Conservation (phyloP, 2,113 vertebrate genomes). For the Odontesthes bonariensis region DNA sequence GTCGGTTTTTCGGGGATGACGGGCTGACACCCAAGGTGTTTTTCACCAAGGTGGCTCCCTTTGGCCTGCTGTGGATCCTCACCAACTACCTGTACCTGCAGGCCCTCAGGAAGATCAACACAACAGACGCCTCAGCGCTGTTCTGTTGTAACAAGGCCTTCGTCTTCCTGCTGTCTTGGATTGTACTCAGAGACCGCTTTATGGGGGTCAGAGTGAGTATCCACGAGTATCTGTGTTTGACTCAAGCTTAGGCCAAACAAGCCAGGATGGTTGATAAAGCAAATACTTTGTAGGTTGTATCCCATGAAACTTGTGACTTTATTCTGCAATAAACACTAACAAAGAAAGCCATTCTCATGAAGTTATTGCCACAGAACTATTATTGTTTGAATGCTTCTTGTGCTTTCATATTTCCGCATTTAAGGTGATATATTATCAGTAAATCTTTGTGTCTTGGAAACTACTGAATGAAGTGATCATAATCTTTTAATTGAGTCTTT, state of each 20-base stretch:
- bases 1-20: conserved; percentile 94
- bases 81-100: conserved; percentile 99
- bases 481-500: conserved; percentile 25
- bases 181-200: conserved; percentile 97
- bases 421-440: too few species aligned
- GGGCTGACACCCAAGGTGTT: conserved; percentile 96
- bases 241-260: conserved; percentile 1
- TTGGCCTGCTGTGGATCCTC: conserved; percentile 95
- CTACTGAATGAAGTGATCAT: too few species aligned
- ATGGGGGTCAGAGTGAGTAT: conserved; percentile 98
- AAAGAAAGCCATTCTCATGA: too few species aligned
- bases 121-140: conserved; percentile 93
- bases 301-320: neutral
- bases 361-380: too few species aligned
- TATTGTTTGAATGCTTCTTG: too few species aligned
- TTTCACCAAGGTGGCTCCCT: conserved; percentile 94
- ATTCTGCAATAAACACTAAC: neutral
- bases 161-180: conserved; percentile 98
- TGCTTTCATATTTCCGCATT: too few species aligned
- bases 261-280: neutral
- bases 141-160: conserved; percentile 99
- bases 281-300: neutral
- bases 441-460: too few species aligned
- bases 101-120: conserved; percentile 98
- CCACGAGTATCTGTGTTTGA: neutral